phyloP scores from a whole-genome alignment of 2,888 invertebrate species.

The Pherbina coryleti region DNA sequence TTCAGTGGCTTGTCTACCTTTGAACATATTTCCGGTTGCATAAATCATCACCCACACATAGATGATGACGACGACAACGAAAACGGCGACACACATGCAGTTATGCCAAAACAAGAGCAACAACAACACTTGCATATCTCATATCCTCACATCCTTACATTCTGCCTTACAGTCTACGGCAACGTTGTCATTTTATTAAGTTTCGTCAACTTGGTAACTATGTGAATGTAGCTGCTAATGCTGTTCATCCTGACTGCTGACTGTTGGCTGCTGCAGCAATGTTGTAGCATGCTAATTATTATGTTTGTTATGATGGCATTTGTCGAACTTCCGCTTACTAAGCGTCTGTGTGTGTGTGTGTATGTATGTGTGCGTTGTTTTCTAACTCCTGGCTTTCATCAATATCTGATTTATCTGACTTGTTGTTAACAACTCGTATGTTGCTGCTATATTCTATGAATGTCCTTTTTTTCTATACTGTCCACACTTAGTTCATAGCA shows the following conservation, averaged over 20 bases:
- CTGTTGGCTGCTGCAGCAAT: constrained; percentile 4
- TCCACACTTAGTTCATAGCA: background rate
- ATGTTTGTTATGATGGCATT: constrained; percentile 24
- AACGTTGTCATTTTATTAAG: constrained; percentile 26
- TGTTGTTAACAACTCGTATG: background rate
- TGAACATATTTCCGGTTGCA: constrained; percentile 25
- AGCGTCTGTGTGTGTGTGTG: background rate
- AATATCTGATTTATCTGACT: constrained; percentile 34
- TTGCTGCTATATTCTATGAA: background rate
- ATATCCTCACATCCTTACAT: background rate
- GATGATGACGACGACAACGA: background rate
- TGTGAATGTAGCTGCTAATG: background rate
- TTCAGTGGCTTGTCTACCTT: background rate
- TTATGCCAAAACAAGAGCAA: background rate
- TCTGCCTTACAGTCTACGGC: background rate
- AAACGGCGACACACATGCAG: constrained; percentile 10
- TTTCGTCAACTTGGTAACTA: constrained; percentile 11
- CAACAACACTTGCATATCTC: background rate
- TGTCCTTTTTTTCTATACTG: background rate
- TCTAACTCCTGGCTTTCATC: constrained; percentile 28
- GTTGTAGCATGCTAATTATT: constrained; percentile 38
- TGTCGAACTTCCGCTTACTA: background rate
- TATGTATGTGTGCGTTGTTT: constrained; percentile 11
- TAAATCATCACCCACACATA: constrained; percentile 21
- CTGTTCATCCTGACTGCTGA: background rate